Percentiles rank a stretch among this genome's conserved stretches.
Conservation (phyloP, 2,888 invertebrate genomes). For the Pyrrhia umbra region DNA sequence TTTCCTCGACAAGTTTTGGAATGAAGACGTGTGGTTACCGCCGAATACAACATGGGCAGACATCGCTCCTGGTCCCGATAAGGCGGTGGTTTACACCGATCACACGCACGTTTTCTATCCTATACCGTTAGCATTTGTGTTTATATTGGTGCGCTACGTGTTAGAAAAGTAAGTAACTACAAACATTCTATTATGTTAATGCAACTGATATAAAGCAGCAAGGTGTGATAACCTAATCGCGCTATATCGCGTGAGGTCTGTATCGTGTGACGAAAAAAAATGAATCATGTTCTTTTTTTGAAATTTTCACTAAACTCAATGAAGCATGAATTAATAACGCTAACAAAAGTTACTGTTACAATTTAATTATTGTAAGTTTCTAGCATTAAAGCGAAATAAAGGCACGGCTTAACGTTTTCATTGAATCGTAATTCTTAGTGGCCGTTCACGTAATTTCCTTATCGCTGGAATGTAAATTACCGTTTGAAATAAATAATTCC, state of each 20-base stretch:
- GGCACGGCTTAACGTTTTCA: slow-evolving; percentile 1
- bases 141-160: slow-evolving; percentile 94
- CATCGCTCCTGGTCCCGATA: slow-evolving; percentile 93
- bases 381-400: background rate
- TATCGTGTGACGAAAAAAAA: slow-evolving; percentile 42
- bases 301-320: slow-evolving; percentile 38
- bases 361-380: background rate
- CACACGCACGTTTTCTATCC: slow-evolving; percentile 95
- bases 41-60: slow-evolving; percentile 97
- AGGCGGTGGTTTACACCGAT: slow-evolving; percentile 94
- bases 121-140: slow-evolving; percentile 94
- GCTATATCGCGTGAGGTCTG: slow-evolving; percentile 49
- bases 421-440: background rate
- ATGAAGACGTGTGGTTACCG: slow-evolving; percentile 97
- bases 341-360: slow-evolving; percentile 15
- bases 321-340: slow-evolving; percentile 31
- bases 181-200: slow-evolving; percentile 33
- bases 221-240: slow-evolving; percentile 60
- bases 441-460: slow-evolving; percentile 24
- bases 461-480: slow-evolving; percentile 22
- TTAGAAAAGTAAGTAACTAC: slow-evolving; percentile 94
- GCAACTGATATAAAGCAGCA: slow-evolving; percentile 56
- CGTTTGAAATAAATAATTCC: slow-evolving; percentile 25
- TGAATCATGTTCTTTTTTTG: slow-evolving; percentile 43
- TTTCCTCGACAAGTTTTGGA: slow-evolving; percentile 92